Evolutionary conservation across 2,113 vertebrate species (phyloP).

Genomic region (Vicugna pacos): DNA sequence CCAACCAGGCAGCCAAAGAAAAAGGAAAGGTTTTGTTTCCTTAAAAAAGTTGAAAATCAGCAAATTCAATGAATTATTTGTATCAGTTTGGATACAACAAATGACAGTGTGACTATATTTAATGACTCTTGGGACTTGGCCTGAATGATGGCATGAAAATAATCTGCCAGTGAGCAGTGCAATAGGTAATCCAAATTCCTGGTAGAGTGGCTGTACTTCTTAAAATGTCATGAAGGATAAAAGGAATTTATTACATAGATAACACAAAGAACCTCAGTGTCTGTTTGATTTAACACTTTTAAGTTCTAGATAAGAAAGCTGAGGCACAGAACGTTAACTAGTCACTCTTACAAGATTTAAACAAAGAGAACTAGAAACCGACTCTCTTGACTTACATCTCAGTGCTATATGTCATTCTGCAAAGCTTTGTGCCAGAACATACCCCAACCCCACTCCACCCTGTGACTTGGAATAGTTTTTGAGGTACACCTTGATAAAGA

Average conservation of each 20-base stretch:
- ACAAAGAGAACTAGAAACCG: not conserved
- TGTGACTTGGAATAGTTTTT: not conserved
- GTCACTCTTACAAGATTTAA: not conserved
- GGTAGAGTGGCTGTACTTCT: not conserved
- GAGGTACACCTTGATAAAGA: not conserved
- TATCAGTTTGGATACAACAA: not conserved
- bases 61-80: not conserved
- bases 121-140: not conserved
- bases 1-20: not conserved
- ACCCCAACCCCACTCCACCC: not conserved
- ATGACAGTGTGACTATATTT: not conserved
- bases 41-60: not conserved
- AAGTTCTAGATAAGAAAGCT: constrained; percentile 22
- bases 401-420: not conserved
- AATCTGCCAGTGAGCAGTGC: not conserved
- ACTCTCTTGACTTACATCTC: not conserved
- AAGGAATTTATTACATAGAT: not conserved
- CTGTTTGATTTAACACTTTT: not conserved
- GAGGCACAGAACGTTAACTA: not conserved
- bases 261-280: not conserved
- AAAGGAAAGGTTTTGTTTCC: constrained; percentile 22
- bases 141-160: constrained; percentile 23
- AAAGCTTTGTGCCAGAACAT: not conserved
- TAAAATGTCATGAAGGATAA: constrained; percentile 28
- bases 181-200: constrained; percentile 46